Base-by-base conservation (phyloP, 2,888 invertebrate genomes). In the Amphipyra berbera region DNA sequence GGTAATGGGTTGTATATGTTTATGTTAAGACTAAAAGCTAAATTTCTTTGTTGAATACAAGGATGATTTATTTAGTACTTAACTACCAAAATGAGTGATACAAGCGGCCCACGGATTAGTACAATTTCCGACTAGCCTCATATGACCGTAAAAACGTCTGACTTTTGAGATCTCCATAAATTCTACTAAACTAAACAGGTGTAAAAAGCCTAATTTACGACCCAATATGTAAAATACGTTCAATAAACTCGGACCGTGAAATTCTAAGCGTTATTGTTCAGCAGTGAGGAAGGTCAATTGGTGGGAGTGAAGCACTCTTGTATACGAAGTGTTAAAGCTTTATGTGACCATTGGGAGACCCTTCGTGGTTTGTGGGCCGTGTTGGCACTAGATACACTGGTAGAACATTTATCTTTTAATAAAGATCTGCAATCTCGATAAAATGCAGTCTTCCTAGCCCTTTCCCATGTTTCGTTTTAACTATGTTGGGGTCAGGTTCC, bases 281-380 rank as follows among this genome's bases (percentile, higher is more conserved):
- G 9, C 2, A n/a, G 41, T 30, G 21, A 12, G 47, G 37, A 30
- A 14, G 46, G 35, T 42, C 46, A 30, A 21, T 47, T 9, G 21
- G 30, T 21, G 33, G 45, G 12, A 37, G 37, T 37, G 35, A n/a
- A 53, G 49, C 64, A 73, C 78, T 75, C 69, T 47, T 73, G 21
- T 40, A 65, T 73, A 75, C 68, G 64, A 77, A 49, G 64, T 62
- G 58, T 68, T 49, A 70, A 67, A 50, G 27, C 42, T 53, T 74
- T 65, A 73, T 68, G 14, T 10, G 27, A 6, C 59, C 35, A 13
- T 12, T 2, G 50, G 50, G 68, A 57, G 37, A 12, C 27, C 27
- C 3, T 37, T 4, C 12, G 42, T 47, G 63, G 47, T 52, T 62
- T 62, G 47, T 70, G 38, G 9, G 0, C 46, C 41, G 12, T 47